These are phyloP conservation scores for Bradysia coprophila DNA, from an alignment of 1,140 invertebrate genomes.

Conservation along the genomic window DNA sequence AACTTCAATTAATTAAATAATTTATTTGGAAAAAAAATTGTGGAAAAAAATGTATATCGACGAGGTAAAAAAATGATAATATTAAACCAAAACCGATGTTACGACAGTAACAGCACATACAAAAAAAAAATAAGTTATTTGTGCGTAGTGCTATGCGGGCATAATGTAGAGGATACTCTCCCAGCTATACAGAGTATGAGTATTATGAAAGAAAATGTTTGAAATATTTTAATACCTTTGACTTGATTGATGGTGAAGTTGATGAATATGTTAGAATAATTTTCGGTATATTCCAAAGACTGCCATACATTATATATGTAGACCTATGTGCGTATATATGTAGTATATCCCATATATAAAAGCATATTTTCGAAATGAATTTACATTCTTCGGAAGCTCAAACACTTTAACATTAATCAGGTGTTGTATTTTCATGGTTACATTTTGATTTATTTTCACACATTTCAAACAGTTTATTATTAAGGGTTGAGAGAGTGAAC, in stretches of 20 bases:
- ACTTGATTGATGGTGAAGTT: neutral
- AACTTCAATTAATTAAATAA: too few species aligned
- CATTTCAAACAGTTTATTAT: too few species aligned
- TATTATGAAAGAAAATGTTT: neutral
- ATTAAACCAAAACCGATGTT: too few species aligned
- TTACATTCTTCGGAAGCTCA: neutral
- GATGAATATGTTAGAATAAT: neutral
- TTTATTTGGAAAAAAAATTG: too few species aligned
- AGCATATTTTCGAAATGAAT: neutral
- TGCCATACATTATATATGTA: neutral
- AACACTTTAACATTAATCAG: neutral
- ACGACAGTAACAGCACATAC: too few species aligned
- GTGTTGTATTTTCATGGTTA: neutral
- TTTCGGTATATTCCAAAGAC: neutral
- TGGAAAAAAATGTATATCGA: too few species aligned
- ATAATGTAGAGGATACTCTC: neutral
- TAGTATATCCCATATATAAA: neutral
- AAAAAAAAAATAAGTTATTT: too few species aligned
- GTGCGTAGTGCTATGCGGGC: neutral
- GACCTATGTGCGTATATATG: neutral
- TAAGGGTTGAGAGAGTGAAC: too few species aligned
- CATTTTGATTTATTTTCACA: neutral
- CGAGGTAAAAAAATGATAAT: too few species aligned
- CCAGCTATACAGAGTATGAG: neutral
- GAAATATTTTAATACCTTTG: neutral